Evolutionary conservation across 2,797 vertebrate species (phyloP).

Genomic region (Valencia hispanica): DNA sequence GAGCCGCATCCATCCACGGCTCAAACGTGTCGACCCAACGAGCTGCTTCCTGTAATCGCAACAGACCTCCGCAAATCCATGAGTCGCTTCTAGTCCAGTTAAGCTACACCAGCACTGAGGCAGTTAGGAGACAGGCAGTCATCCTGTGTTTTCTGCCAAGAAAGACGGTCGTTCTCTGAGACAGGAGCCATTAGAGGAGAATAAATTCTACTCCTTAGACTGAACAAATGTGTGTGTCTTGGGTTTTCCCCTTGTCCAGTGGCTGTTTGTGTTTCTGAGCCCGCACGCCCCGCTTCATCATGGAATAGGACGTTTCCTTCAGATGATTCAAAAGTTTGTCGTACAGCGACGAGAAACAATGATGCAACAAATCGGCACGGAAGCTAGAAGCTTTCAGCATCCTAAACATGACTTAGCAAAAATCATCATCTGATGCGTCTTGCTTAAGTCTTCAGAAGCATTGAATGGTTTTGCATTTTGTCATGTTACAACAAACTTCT

Average conservation of each 20-base stretch:
- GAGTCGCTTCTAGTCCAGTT: slow-evolving; percentile 22
- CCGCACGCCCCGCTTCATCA: slow-evolving; percentile 10
- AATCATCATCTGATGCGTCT: not conserved
- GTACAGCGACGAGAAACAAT: slow-evolving; percentile 48
- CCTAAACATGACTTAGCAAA: slow-evolving; percentile 21
- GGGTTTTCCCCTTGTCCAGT: slow-evolving; percentile 42
- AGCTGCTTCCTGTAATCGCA: slow-evolving; percentile 8
- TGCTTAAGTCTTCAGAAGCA: not conserved
- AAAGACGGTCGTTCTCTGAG: slow-evolving; percentile 51
- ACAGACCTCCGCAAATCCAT: slow-evolving; percentile 14
- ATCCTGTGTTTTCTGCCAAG: slow-evolving; percentile 42
- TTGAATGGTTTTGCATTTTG: not conserved
- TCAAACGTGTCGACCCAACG: slow-evolving; percentile 26
- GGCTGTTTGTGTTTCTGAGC: slow-evolving; percentile 25
- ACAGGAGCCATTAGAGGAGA: slow-evolving; percentile 46
- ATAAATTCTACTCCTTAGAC: slow-evolving; percentile 48
- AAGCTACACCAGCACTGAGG: slow-evolving; percentile 29
- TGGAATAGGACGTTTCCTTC: slow-evolving; percentile 19
- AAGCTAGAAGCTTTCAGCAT: slow-evolving; percentile 33
- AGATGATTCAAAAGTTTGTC: slow-evolving; percentile 32
- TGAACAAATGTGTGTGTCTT: slow-evolving; percentile 40
- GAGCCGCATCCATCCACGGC: slow-evolving; percentile 38
- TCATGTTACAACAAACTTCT: no score
- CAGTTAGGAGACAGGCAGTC: slow-evolving; percentile 36
- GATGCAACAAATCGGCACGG: slow-evolving; percentile 32